Conservation (phyloP, 2,888 invertebrate species). For the Tupiocoris notatus region DNA sequence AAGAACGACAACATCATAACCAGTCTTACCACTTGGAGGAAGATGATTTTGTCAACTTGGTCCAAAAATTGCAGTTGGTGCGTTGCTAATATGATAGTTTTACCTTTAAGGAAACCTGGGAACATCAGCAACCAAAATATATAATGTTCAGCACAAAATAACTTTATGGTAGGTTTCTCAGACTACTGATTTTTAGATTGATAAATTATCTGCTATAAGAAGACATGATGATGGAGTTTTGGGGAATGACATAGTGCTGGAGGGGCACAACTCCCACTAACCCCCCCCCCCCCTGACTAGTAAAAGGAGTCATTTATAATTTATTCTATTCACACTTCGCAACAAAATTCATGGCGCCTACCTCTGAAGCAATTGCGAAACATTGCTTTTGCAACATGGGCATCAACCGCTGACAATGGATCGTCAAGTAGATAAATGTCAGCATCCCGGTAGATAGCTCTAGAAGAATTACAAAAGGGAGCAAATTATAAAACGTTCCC, state of each 20-base stretch:
- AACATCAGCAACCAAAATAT: neutral
- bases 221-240: no score
- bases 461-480: no score
- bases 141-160: neutral
- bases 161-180: neutral
- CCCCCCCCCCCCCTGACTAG: no score
- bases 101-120: constrained; percentile 61
- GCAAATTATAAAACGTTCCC: no score
- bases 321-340: no score
- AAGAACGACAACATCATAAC: no score
- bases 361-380: constrained; percentile 69
- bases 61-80: constrained; percentile 80
- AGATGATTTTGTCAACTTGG: constrained; percentile 64
- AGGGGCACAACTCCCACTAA: no score
- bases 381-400: constrained; percentile 70
- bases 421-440: constrained; percentile 77
- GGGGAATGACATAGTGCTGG: no score
- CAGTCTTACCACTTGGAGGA: constrained; percentile 57
- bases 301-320: no score
- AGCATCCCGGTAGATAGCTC: constrained; percentile 74
- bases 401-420: constrained; percentile 76
- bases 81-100: constrained; percentile 75
- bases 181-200: no score
- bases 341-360: neutral
- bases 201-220: no score